phyloP scores from a whole-genome alignment of 1,140 invertebrate species.

The Venturia canescens region DNA sequence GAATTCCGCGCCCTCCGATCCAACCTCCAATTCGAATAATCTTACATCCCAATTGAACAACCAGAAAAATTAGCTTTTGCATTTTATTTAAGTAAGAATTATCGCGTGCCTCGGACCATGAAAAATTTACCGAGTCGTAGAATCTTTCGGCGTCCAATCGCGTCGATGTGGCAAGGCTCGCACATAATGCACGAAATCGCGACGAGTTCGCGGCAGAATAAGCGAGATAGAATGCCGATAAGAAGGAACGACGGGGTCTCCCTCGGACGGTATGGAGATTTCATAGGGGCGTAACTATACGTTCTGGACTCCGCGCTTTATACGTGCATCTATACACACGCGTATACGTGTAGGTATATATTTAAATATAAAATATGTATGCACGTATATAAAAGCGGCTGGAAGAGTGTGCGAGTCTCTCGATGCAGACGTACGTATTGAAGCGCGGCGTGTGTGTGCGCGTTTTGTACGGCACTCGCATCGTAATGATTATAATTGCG shows the following conservation, averaged over 20 bases:
- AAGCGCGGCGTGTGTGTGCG: background rate
- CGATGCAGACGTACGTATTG: conserved; percentile 6
- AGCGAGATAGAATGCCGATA: conserved; percentile 28
- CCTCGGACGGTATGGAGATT: conserved; percentile 58
- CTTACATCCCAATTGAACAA: too few relatives aligned
- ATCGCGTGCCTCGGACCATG: too few relatives aligned
- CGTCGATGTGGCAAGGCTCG: background rate
- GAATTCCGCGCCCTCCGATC: too few relatives aligned
- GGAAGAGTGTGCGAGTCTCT: conserved; percentile 25
- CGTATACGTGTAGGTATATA: too few relatives aligned
- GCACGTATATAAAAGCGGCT: conserved; percentile 25
- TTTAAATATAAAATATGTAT: conserved; percentile 19
- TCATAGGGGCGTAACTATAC: conserved; percentile 59
- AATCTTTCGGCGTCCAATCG: too few relatives aligned
- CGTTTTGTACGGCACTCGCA: conserved; percentile 52
- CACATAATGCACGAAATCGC: conserved; percentile 16
- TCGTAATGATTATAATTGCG: conserved; percentile 74
- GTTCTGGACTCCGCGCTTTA: conserved; percentile 6
- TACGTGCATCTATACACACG: conserved; percentile 17
- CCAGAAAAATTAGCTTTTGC: too few relatives aligned
- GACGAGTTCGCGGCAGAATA: conserved; percentile 32
- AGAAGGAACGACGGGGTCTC: background rate
- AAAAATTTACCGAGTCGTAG: too few relatives aligned
- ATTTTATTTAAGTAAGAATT: too few relatives aligned
- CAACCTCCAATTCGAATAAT: too few relatives aligned